These are phyloP conservation scores for Lerista edwardsae DNA, from an alignment of 2,797 vertebrate genomes.

Conservation along the genomic window DNA sequence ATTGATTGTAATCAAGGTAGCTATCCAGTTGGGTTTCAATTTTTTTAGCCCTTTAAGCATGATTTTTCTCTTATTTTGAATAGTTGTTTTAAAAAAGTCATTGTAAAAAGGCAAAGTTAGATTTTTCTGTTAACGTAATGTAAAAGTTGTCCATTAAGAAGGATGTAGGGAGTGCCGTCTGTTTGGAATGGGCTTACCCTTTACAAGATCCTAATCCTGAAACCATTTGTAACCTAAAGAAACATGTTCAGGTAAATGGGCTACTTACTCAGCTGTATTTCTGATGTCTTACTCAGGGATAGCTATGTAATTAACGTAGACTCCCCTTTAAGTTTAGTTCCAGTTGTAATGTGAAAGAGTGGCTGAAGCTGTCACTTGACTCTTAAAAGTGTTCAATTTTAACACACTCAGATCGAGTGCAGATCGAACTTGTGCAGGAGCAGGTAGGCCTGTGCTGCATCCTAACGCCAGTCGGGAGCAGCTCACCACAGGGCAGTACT, in stretches of 20 bases:
- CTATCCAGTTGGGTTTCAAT: conserved; percentile 70
- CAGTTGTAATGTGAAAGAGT: conserved; percentile 5
- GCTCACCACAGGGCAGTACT: no score
- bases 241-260: neutral
- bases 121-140: conserved; percentile 41
- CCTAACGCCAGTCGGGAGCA: no score
- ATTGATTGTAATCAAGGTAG: conserved; percentile 99
- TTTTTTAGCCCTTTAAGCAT: conserved; percentile 56
- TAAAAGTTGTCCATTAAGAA: conserved; percentile 39
- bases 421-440: no score
- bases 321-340: conserved; percentile 28
- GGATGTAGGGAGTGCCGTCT: conserved; percentile 29
- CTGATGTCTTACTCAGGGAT: no score
- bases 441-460: no score
- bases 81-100: conserved; percentile 43
- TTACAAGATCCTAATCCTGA: neutral
- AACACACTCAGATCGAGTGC: no score
- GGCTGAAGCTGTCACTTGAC: no score
- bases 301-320: neutral
- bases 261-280: neutral
- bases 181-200: conserved; percentile 10
- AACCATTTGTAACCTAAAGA: neutral
- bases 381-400: no score
- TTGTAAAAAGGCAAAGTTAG: conserved; percentile 33
- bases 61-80: conserved; percentile 29